Percentiles rank a stretch among this genome's conserved stretches.
Conservation (phyloP, 2,888 invertebrate genomes). For the Ormia ochracea region DNA sequence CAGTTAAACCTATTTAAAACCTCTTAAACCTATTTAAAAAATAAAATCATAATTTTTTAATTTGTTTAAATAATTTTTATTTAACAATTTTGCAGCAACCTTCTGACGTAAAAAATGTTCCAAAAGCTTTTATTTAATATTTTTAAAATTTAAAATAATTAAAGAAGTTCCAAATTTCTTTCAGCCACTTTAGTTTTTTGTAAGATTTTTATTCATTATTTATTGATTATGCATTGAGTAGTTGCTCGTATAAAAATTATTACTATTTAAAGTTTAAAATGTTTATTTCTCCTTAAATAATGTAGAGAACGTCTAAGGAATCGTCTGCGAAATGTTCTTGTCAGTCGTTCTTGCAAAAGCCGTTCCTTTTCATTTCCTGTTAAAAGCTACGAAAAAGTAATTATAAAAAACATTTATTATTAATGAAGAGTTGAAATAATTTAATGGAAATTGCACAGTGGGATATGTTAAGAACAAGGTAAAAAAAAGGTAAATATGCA, state of each 20-base stretch:
- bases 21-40: no score
- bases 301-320: constrained; percentile 39
- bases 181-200: no score
- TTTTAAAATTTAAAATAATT: no score
- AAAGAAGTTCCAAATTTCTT: no score
- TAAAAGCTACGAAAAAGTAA: not conserved
- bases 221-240: no score
- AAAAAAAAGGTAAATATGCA: not conserved
- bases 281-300: constrained; percentile 25
- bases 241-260: constrained; percentile 15
- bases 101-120: no score
- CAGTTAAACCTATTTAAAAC: no score
- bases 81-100: no score
- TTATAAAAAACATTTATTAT: not conserved
- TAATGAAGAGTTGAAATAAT: not conserved
- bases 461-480: not conserved
- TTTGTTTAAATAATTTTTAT: no score
- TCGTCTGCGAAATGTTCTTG: constrained; percentile 51
- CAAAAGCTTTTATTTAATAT: no score
- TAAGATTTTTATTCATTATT: no score
- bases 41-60: no score
- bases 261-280: constrained; percentile 27
- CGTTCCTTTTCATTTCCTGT: not conserved
- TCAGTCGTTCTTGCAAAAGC: constrained; percentile 20
- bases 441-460: not conserved